Evolutionary conservation across 2,797 vertebrate genomes (phyloP).

Genomic region (Catharus ustulatus): DNA sequence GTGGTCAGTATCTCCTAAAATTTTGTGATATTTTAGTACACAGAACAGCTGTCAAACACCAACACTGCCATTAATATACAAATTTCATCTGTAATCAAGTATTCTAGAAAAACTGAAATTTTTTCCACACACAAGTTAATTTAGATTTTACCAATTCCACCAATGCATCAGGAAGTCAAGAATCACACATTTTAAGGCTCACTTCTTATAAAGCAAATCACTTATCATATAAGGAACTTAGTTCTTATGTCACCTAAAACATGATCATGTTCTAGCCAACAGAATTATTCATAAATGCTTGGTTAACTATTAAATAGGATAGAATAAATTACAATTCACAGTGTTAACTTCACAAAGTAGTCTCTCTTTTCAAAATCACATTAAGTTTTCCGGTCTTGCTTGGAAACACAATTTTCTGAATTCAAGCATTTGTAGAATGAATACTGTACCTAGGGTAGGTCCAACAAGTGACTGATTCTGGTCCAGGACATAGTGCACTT

Average conservation of each 20-base stretch:
- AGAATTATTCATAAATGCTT: background rate
- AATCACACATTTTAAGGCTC: background rate
- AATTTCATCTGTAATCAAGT: background rate
- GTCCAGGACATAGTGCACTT: slow-evolving; percentile 90
- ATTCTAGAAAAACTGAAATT: background rate
- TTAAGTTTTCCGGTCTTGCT: background rate
- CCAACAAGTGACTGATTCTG: slow-evolving; percentile 75
- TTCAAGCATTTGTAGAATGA: background rate
- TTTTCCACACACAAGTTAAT: background rate
- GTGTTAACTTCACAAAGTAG: background rate
- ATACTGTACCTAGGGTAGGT: slow-evolving; percentile 84
- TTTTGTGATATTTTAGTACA: background rate
- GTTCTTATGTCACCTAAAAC: background rate
- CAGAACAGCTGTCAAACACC: background rate
- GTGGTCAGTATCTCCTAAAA: background rate
- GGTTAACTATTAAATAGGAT: background rate
- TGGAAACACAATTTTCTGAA: background rate
- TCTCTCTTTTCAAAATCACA: background rate
- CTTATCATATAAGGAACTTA: background rate
- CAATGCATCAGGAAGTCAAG: background rate
- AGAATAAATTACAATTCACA: background rate
- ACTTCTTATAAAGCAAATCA: background rate
- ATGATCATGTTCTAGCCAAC: background rate
- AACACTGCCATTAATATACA: background rate
- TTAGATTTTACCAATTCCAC: background rate